Percentiles rank a stretch among this genome's conserved stretches.
These are phyloP conservation scores for Barnardius zonarius DNA, from an alignment of 2,113 vertebrate species.

Conservation along the genomic window DNA sequence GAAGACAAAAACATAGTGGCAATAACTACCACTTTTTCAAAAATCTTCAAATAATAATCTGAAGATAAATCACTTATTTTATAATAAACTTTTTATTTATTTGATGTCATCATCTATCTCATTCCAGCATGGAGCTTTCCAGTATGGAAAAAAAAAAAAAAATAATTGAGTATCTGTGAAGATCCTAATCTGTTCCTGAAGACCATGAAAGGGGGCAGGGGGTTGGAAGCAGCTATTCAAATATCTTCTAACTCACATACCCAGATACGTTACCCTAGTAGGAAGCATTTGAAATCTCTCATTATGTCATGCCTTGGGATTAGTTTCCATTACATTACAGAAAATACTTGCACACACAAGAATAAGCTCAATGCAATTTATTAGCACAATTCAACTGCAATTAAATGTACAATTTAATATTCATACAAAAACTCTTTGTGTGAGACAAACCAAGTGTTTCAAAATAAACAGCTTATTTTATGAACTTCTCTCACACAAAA, in stretches of 20 bases:
- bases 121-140: background rate
- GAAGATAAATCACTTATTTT: background rate
- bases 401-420: background rate
- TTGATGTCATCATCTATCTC: background rate
- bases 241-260: background rate
- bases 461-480: background rate
- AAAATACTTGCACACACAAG: background rate
- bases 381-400: background rate
- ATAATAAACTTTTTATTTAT: background rate
- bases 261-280: background rate
- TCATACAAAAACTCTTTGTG: background rate
- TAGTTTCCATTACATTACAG: background rate
- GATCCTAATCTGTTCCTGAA: background rate
- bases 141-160: background rate
- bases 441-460: background rate
- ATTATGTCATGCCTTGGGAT: background rate
- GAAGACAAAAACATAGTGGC: background rate
- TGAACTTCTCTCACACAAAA: background rate
- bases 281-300: background rate
- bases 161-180: background rate
- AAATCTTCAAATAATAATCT: background rate
- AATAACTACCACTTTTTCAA: background rate
- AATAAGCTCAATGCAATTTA: background rate
- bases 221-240: background rate
- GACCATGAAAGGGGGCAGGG: fast-evolving